Evolutionary conservation across 2,113 vertebrate genomes (phyloP).

Genomic region (Peucedramus taeniatus): DNA sequence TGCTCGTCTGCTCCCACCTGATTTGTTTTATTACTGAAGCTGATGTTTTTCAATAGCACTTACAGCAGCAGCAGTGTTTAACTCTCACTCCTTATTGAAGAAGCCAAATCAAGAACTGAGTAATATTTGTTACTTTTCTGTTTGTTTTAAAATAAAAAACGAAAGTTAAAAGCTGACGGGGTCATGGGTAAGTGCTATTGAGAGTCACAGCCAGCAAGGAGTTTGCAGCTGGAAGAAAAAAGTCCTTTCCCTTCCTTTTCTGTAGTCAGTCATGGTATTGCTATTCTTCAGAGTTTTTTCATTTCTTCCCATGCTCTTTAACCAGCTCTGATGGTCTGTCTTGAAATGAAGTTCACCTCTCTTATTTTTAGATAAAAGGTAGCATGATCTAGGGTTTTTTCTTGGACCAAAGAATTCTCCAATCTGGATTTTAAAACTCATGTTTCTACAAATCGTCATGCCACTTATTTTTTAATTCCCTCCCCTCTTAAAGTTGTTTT

Average conservation of each 20-base stretch:
- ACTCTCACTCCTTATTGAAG: conserved; percentile 30
- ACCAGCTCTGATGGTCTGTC: background rate
- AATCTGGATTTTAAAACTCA: background rate
- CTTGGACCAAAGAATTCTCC: background rate
- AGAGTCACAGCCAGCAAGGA: background rate
- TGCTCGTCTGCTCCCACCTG: background rate
- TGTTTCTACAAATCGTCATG: background rate
- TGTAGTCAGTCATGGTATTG: background rate
- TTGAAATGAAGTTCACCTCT: background rate
- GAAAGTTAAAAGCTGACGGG: background rate
- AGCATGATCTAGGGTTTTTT: background rate
- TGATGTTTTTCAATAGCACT: conserved; percentile 11
- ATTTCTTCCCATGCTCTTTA: background rate
- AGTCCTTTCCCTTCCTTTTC: background rate
- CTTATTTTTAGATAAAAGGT: background rate
- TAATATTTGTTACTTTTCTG: conserved; percentile 12
- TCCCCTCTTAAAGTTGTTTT: background rate
- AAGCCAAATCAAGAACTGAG: conserved; percentile 25
- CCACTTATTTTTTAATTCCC: background rate
- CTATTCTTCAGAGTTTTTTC: background rate
- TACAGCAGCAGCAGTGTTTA: background rate
- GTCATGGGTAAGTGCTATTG: background rate
- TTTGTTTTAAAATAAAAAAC: conserved; percentile 28
- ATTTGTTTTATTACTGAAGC: conserved; percentile 34
- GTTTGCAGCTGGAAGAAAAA: background rate